Evolutionary conservation across 2,888 invertebrate genomes (phyloP).

Genomic region (Dynastes hyllus): DNA sequence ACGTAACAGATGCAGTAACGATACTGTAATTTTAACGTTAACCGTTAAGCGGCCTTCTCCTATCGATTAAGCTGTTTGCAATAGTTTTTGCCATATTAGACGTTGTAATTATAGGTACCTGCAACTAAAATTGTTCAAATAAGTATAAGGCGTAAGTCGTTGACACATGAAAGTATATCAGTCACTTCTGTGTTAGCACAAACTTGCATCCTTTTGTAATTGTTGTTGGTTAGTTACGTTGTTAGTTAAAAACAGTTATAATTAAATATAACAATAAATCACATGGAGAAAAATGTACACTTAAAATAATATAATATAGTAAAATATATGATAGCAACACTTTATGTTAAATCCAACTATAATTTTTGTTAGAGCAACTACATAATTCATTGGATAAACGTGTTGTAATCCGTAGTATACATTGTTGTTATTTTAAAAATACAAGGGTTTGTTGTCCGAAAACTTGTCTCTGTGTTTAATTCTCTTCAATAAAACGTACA

Average conservation of each 20-base stretch:
- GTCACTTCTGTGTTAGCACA: slow-evolving; percentile 11
- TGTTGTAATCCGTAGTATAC: too few relatives aligned
- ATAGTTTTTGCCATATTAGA: slow-evolving; percentile 23
- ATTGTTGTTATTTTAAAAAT: too few relatives aligned
- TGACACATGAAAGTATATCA: not conserved
- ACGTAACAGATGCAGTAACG: slow-evolving; percentile 1
- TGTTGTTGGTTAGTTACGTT: not conserved
- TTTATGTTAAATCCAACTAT: too few relatives aligned
- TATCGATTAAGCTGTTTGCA: slow-evolving; percentile 29
- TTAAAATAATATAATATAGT: too few relatives aligned
- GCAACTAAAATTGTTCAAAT: slow-evolving; percentile 26
- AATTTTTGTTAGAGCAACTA: too few relatives aligned
- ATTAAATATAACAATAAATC: too few relatives aligned
- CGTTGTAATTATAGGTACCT: slow-evolving; percentile 33
- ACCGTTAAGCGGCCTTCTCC: slow-evolving; percentile 33
- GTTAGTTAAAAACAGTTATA: not conserved
- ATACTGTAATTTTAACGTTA: slow-evolving; percentile 7
- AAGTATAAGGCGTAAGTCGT: not conserved
- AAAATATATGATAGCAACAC: too few relatives aligned
- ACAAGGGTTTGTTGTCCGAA: too few relatives aligned
- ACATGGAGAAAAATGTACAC: too few relatives aligned
- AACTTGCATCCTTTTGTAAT: not conserved
- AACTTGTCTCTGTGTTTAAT: too few relatives aligned
- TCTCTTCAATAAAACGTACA: too few relatives aligned
- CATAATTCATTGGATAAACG: too few relatives aligned